Evolutionary conservation across 2,113 vertebrate species (phyloP), one percentile per base, ranked within the genome.

Genomic region (Tyto alba): DNA sequence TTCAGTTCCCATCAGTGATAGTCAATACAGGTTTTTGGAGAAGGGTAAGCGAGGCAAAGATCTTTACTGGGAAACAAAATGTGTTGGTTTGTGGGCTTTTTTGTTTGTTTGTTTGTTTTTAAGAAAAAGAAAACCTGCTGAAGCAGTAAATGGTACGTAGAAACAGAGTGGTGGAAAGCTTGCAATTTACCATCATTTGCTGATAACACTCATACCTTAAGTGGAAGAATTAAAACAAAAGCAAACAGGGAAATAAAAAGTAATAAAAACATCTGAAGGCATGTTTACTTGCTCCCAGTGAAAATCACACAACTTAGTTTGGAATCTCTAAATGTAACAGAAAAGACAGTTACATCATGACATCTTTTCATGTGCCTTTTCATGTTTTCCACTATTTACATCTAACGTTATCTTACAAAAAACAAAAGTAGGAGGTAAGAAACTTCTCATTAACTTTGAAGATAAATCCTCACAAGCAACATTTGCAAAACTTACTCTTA

Each of bases 21-120:
- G 47, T 89, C 69, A 90, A 64, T 71, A 67, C n/a, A 62, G 47
- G 56, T 26, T 93, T 93, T 88, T 88, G 45, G 40, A 93, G 78
- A 83, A 95, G 53, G 53, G 64, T n/a, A 89, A 78, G 71, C 11
- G 56, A 93, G 41, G 64, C 75, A 96, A 94, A 94, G 60, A 76
- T 86, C n/a, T 59, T 73, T 50, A 41, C 69, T 91, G 29, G 16
- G 27, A 55, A 88, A 56, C 5, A 78, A 78, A 48, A 41, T 2
- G 9, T 15, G 20, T 18, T 62, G 38, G 32, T 59, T 95, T 78
- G 30, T 76, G 68, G 30, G 66, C 26, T n/a, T 10, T 23, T 41
- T 36, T 36, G 6, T 7, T 10, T 32, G 4, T 15, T 62, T 81
- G 10, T 7, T 48, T 13, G 5, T 47, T 32, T 18, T 60, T 26